Percentiles rank a stretch among this genome's conserved stretches.
These are phyloP conservation scores for Nomada ferruginata DNA, from an alignment of 2,888 invertebrate genomes.

Conservation along the genomic window DNA sequence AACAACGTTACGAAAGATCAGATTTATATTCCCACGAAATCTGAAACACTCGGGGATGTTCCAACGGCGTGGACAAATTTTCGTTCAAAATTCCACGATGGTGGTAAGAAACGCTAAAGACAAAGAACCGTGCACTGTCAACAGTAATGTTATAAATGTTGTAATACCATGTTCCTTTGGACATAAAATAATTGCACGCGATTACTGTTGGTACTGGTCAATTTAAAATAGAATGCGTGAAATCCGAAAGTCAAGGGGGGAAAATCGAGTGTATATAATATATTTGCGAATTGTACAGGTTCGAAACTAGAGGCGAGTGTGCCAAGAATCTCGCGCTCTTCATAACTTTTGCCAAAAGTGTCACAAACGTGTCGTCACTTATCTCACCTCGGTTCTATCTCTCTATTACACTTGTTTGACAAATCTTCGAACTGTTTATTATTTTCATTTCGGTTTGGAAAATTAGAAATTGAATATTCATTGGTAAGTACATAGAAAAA, in stretches of 20 bases:
- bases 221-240: conserved; percentile 43
- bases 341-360: conserved; percentile 50
- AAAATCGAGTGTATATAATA: background rate
- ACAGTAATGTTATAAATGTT: background rate
- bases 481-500: background rate
- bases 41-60: background rate
- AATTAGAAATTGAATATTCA: too few relatives aligned
- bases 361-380: conserved; percentile 44
- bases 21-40: background rate
- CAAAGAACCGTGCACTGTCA: background rate
- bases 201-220: conserved; percentile 15
- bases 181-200: conserved; percentile 21
- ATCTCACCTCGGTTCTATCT: conserved; percentile 6
- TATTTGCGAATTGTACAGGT: conserved; percentile 2
- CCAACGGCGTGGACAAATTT: background rate
- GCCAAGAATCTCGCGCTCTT: conserved; percentile 43
- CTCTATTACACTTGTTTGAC: conserved; percentile 1
- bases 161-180: background rate
- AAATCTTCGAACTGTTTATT: background rate
- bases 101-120: background rate
- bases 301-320: conserved; percentile 17
- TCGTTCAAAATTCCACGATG: background rate
- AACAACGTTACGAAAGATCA: too few relatives aligned
- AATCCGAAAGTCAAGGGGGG: conserved; percentile 21
- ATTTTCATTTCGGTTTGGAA: too few relatives aligned